These are phyloP conservation scores for Hoplostethus atlanticus DNA, from an alignment of 2,797 vertebrate species.

Conservation along the genomic window DNA sequence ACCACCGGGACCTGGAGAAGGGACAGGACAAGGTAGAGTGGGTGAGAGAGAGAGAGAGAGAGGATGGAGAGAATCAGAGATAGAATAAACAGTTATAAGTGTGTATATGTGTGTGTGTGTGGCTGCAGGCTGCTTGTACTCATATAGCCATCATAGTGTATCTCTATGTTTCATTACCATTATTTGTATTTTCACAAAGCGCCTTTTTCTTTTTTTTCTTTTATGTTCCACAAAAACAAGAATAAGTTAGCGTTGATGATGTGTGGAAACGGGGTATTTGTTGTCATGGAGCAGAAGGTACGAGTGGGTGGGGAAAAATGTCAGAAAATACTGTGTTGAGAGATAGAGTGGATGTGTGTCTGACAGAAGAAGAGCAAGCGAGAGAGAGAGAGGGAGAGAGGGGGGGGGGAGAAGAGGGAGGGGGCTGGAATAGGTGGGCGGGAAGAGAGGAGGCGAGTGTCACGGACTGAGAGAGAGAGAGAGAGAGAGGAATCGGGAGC, in stretches of 20 bases:
- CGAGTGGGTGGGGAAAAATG: constrained; percentile 52
- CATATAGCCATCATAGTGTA: constrained; percentile 2
- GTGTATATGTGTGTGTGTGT: background rate
- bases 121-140: constrained; percentile 12
- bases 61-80: background rate
- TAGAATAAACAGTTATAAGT: background rate
- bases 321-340: constrained; percentile 64
- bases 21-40: constrained; percentile 6
- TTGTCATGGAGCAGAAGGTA: constrained; percentile 59
- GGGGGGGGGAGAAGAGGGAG: constrained; percentile 63
- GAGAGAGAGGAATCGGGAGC: constrained; percentile 56
- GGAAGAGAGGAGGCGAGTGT: constrained; percentile 78
- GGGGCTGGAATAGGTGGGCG: constrained; percentile 81
- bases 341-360: constrained; percentile 63
- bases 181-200: constrained; percentile 19
- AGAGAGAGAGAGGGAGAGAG: constrained; percentile 39
- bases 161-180: constrained; percentile 43
- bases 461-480: constrained; percentile 59
- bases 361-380: constrained; percentile 64
- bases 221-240: constrained; percentile 23
- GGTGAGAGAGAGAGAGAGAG: constrained; percentile 7
- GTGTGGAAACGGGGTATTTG: constrained; percentile 51
- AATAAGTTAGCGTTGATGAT: constrained; percentile 37
- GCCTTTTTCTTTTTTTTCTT: constrained; percentile 4
- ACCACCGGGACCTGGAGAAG: constrained; percentile 19